Percentiles rank a stretch among this genome's conserved stretches.
Conservation (phyloP, 1,140 invertebrate species). For the Brachionus rotundiformis region DNA sequence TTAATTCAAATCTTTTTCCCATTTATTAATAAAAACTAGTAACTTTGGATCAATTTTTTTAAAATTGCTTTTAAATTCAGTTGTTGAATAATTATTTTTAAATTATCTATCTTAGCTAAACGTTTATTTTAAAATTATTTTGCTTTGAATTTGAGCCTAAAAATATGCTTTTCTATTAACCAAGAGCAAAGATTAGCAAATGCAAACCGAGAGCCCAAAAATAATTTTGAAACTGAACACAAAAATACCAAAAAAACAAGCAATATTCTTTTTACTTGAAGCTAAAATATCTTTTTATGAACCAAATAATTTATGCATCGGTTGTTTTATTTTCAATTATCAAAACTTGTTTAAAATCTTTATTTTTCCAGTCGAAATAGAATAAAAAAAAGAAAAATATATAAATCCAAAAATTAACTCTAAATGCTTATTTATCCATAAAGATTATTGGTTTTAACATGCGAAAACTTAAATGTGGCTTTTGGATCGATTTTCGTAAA, state of each 20-base stretch:
- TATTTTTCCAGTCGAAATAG: not conserved
- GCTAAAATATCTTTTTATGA: not conserved
- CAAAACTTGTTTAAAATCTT: slow-evolving; percentile 36
- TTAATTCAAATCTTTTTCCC: too few species aligned
- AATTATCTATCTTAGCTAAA: too few species aligned
- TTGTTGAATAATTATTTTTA: not conserved
- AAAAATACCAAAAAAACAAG: not conserved
- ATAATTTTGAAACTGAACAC: not conserved
- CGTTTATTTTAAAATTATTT: not conserved
- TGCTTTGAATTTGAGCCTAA: not conserved
- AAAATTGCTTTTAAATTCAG: not conserved
- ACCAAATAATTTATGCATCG: slow-evolving; percentile 31
- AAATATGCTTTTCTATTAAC: not conserved
- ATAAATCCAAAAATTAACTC: not conserved
- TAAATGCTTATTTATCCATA: not conserved
- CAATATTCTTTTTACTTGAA: not conserved
- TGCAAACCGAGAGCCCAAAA: not conserved
- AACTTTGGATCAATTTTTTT: too few species aligned
- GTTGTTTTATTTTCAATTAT: slow-evolving; percentile 42
- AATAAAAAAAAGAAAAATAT: not conserved
- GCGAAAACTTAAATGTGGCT: not conserved
- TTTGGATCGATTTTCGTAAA: not conserved
- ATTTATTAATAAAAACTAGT: too few species aligned
- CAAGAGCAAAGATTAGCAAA: not conserved
- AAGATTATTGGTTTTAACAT: not conserved